Base-by-base conservation (phyloP, 1,140 invertebrate species). In the Drosophila hydei region DNA sequence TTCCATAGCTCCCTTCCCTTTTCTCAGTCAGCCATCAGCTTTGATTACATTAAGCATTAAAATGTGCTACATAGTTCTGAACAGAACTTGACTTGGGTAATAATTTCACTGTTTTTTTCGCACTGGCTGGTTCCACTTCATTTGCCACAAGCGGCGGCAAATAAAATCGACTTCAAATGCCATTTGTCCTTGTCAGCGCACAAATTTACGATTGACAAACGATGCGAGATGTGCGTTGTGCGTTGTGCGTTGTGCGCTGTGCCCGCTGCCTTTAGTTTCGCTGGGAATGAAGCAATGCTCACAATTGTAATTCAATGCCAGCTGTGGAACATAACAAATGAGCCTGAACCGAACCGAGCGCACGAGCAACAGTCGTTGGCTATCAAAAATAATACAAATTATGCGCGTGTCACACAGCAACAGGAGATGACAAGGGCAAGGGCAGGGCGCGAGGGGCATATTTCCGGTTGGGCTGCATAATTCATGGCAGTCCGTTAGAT, bases 181-280 rank as follows among this genome's bases (percentile, higher is more conserved):
- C 81, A 87, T 85, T 87, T 87, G 81, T 87, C 62, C 65, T 73
- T 87, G 81, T 85, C 81, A 87, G 59, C 60, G 64, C 65, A 65
- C 74, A 87, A 33, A 80, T 85, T 85, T 72, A 69, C 65, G 67
- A 85, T 77, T 77, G 81, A 85, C 81, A 75, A 85, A 85, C 74
- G 73, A 80, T 74, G 77, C 71, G 65, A 65, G 61, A 40, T 45
- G 30, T 54, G 11, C 30, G 1, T n/a, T n/a, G n/a, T n/a, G n/a
- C 8, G 6, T 11, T n/a, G 25, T 51, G 7, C 25, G 1, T n/a
- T n/a, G n/a, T 6, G 21, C 9, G 11, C 18, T 11, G 2, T 2
- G 9, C 12, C 33, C 4, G 4, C 56, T 2, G 56, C 27, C 42
- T 30, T 30, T 30, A 30, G 27, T 30, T 30, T 30, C 4, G 14